Conservation (phyloP, 2,113 vertebrate genomes). For the Podarcis raffonei region DNA sequence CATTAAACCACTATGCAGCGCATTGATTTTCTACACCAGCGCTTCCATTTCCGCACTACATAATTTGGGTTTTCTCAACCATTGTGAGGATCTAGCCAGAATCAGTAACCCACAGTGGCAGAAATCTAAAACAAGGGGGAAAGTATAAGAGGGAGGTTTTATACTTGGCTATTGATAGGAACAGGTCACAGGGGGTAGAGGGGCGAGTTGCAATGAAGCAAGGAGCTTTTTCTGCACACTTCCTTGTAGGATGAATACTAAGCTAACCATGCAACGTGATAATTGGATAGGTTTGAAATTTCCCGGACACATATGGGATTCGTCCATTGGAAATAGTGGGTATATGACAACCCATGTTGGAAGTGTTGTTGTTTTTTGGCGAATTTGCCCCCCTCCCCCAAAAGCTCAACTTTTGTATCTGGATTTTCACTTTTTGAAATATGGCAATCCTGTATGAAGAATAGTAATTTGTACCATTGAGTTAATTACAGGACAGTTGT, state of each 20-base stretch:
- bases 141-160: not conserved
- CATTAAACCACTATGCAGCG: not conserved
- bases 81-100: not conserved
- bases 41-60: conserved; percentile 27
- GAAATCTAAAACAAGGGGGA: not conserved
- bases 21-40: conserved; percentile 19
- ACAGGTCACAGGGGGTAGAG: not conserved
- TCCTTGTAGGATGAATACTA: not conserved
- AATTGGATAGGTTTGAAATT: not conserved
- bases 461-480: no score
- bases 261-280: not conserved
- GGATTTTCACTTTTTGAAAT: no score
- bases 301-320: no score
- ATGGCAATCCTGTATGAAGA: no score
- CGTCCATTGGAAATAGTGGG: no score
- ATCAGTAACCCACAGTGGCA: not conserved
- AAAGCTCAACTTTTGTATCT: no score
- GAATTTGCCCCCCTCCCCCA: no score
- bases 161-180: not conserved
- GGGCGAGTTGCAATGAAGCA: not conserved
- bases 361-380: no score
- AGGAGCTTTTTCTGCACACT: not conserved
- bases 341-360: no score
- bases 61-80: conserved; percentile 4
- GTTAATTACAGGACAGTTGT: no score